Conservation (phyloP, 2,797 vertebrate genomes). For the Naso thynnoides region DNA sequence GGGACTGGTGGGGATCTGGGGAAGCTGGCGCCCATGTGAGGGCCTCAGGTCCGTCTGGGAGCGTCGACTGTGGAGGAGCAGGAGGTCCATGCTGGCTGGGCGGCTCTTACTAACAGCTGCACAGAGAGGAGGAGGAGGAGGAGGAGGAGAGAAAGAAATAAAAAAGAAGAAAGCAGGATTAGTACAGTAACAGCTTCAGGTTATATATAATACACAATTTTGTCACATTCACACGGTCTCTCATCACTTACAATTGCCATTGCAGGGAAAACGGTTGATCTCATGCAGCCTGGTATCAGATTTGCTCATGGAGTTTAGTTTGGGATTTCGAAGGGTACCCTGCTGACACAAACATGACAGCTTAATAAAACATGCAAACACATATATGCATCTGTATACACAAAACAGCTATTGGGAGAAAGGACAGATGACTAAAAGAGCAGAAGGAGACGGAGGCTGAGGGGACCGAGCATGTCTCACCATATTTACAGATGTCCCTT, state of each 20-base stretch:
- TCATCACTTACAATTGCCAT: conserved; percentile 83
- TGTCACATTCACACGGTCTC: conserved; percentile 38
- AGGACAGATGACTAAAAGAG: neutral
- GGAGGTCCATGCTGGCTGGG: conserved; percentile 87
- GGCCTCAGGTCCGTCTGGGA: conserved; percentile 82
- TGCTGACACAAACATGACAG: conserved; percentile 67
- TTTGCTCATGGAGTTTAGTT: conserved; percentile 88
- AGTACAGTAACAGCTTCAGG: conserved; percentile 27
- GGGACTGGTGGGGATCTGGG: conserved; percentile 77
- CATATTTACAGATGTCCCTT: conserved; percentile 83
- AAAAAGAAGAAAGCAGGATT: neutral
- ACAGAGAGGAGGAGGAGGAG: neutral
- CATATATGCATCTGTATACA: conserved; percentile 22
- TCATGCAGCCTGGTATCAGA: conserved; percentile 87
- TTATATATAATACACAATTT: conserved; percentile 25
- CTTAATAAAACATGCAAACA: conserved; percentile 47
- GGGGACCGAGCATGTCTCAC: conserved; percentile 71
- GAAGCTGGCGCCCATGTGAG: conserved; percentile 79
- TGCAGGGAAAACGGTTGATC: conserved; percentile 85
- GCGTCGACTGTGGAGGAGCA: conserved; percentile 82
- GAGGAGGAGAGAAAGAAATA: neutral
- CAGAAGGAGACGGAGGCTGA: conserved; percentile 13
- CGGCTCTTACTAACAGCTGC: conserved; percentile 83
- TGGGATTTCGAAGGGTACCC: conserved; percentile 82
- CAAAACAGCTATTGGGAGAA: neutral